Percentiles rank a stretch among this genome's conserved stretches.
Conservation (phyloP, 2,888 invertebrate species). For the Cataglyphis livida region DNA sequence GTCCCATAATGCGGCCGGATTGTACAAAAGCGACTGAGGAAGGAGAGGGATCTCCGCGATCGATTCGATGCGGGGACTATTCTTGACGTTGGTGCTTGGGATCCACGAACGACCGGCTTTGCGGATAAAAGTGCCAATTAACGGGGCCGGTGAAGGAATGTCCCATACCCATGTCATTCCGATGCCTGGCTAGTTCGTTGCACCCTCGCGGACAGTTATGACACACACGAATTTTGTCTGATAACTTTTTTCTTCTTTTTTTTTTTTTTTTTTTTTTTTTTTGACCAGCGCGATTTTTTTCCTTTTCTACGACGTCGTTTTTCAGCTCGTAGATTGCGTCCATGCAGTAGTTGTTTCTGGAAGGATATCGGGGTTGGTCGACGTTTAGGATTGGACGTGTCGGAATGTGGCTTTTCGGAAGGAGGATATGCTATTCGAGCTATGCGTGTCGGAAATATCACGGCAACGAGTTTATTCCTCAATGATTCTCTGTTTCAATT, state of each 20-base stretch:
- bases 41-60: slow-evolving; percentile 33
- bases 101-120: slow-evolving; percentile 5
- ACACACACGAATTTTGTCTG: slow-evolving; percentile 50
- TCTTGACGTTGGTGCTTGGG: not conserved
- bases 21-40: slow-evolving; percentile 8
- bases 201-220: slow-evolving; percentile 62
- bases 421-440: slow-evolving; percentile 16
- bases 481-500: not conserved
- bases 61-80: slow-evolving; percentile 45
- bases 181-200: slow-evolving; percentile 63
- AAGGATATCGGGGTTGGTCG: slow-evolving; percentile 30
- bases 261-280: not conserved
- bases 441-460: slow-evolving; percentile 29
- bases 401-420: slow-evolving; percentile 47
- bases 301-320: not conserved
- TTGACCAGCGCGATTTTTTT: not conserved
- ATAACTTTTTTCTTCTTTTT: slow-evolving; percentile 10
- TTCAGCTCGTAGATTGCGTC: slow-evolving; percentile 15
- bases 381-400: slow-evolving; percentile 42
- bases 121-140: slow-evolving; percentile 67
- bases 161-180: slow-evolving; percentile 55
- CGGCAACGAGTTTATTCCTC: slow-evolving; percentile 18
- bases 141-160: slow-evolving; percentile 61
- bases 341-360: slow-evolving; percentile 15
- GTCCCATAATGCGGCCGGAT: slow-evolving; percentile 13